These are phyloP conservation scores for Sinocyclocheilus anshuiensis DNA, from an alignment of 2,113 vertebrate species.

Conservation along the genomic window DNA sequence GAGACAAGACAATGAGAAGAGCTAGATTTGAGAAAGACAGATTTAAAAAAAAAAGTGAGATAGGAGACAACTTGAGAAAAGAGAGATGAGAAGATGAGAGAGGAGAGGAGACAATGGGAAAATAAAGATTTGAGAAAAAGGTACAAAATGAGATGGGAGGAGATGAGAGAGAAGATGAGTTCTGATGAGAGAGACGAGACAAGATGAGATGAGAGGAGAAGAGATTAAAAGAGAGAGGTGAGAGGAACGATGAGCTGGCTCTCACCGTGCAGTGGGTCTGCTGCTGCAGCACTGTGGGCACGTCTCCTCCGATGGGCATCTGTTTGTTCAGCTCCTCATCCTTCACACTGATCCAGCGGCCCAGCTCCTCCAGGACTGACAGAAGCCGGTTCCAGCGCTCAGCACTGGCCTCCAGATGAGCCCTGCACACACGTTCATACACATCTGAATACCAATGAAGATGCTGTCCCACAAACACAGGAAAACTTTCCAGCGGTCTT, in stretches of 20 bases:
- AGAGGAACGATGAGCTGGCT: background rate
- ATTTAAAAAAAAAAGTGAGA: background rate
- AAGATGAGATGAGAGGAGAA: no score
- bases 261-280: slow-evolving; percentile 90
- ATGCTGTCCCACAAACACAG: background rate
- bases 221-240: no score
- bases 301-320: slow-evolving; percentile 94
- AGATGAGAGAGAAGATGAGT: no score
- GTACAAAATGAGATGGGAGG: no score
- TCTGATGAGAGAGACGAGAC: no score
- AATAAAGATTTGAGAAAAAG: background rate
- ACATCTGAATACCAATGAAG: background rate
- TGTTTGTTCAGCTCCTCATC: slow-evolving; percentile 93
- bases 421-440: slow-evolving; percentile 70
- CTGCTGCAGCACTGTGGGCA: slow-evolving; percentile 90
- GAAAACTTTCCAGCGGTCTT: background rate
- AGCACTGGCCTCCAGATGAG: slow-evolving; percentile 92
- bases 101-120: background rate
- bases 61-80: background rate
- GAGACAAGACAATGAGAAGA: background rate
- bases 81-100: background rate
- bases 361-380: slow-evolving; percentile 88
- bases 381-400: slow-evolving; percentile 92
- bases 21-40: background rate
- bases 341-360: slow-evolving; percentile 92